A percentile compares a stretch with the other conserved stretches of the same genome.
phyloP scores from a whole-genome alignment of 2,888 invertebrate genomes.

The Danaus chrysippus region DNA sequence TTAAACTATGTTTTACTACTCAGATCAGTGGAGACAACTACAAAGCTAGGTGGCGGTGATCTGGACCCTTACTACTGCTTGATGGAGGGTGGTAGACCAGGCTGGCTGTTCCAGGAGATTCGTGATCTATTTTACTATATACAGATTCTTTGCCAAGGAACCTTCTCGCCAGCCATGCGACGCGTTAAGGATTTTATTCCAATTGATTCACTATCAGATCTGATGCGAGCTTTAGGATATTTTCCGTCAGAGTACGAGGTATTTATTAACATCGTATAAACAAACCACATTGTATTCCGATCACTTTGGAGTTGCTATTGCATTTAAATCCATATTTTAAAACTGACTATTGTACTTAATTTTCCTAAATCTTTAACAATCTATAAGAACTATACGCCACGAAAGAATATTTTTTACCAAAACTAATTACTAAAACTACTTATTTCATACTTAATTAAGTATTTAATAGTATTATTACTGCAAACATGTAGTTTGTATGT shows the following conservation, averaged over 20 bases:
- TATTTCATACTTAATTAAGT: no score
- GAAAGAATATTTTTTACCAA: no score
- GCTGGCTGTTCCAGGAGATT: slow-evolving; percentile 85
- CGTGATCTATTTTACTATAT: slow-evolving; percentile 87
- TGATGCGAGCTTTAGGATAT: slow-evolving; percentile 86
- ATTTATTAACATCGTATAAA: background rate
- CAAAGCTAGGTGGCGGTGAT: slow-evolving; percentile 74
- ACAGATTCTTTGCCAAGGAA: slow-evolving; percentile 85
- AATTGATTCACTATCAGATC: slow-evolving; percentile 83
- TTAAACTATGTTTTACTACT: no score
- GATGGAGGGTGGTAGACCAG: slow-evolving; percentile 83
- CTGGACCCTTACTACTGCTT: slow-evolving; percentile 85
- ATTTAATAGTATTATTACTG: no score
- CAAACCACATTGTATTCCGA: no score
- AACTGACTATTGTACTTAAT: no score
- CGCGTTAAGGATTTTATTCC: slow-evolving; percentile 80
- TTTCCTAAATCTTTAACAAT: no score
- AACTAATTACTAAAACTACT: no score
- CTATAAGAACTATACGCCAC: no score
- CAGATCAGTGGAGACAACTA: slow-evolving; percentile 74
- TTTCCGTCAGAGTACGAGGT: slow-evolving; percentile 88
- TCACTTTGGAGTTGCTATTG: no score
- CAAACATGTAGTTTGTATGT: no score
- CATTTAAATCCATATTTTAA: no score
- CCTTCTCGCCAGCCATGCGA: slow-evolving; percentile 81